phyloP scores from a whole-genome alignment of 1,140 invertebrate species.

The Drosophila nigrodunni region DNA sequence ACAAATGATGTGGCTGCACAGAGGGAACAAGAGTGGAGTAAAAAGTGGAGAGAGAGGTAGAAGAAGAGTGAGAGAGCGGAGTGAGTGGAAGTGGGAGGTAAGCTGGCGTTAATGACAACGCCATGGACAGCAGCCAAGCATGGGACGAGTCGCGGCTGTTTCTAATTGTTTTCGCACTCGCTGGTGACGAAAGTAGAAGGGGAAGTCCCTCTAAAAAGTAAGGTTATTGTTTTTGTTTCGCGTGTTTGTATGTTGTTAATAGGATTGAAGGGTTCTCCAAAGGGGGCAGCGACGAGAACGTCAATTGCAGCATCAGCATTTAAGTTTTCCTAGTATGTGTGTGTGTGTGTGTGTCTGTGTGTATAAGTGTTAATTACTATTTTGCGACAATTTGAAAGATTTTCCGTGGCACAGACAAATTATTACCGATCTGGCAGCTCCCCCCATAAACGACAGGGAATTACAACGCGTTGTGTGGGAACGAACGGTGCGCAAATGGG shows the following conservation, averaged over 20 bases:
- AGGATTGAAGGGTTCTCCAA: constrained; percentile 22
- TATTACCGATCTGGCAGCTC: constrained; percentile 33
- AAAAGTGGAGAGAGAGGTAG: neutral
- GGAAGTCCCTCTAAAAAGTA: neutral
- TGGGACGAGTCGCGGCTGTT: constrained; percentile 68
- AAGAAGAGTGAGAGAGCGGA: neutral
- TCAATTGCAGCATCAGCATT: constrained; percentile 16
- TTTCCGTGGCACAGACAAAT: constrained; percentile 52
- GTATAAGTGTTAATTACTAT: constrained; percentile 67
- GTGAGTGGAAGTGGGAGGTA: neutral
- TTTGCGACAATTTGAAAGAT: constrained; percentile 64
- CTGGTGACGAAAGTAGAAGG: neutral
- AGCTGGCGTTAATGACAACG: constrained; percentile 69
- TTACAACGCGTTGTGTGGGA: neutral
- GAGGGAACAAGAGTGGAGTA: neutral
- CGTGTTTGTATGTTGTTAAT: constrained; percentile 46
- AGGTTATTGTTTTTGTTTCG: constrained; percentile 42
- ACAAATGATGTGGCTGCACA: constrained; percentile 43
- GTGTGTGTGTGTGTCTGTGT: neutral
- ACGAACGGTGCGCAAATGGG: constrained; percentile 7
- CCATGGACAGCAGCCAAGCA: constrained; percentile 23
- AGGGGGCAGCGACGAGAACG: neutral
- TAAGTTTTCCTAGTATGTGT: constrained; percentile 4
- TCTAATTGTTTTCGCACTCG: constrained; percentile 76
- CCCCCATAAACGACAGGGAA: neutral